Evolutionary conservation across 2,888 invertebrate genomes (phyloP), one percentile per base, ranked within the genome.

Genomic region (Isotomurus palustris): DNA sequence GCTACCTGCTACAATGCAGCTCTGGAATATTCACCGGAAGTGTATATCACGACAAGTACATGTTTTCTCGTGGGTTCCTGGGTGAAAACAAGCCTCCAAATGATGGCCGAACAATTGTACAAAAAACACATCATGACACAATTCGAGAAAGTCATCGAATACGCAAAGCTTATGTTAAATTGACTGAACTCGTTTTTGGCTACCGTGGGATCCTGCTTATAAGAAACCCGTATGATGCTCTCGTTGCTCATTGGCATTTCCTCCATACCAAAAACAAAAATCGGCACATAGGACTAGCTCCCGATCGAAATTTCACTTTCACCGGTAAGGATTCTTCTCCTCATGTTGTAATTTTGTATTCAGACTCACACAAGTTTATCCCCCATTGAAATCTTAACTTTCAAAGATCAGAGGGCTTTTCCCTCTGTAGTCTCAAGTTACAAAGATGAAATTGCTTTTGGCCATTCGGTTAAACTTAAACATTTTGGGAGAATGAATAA

Each of bases 151-250:
- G 35, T 60, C 58, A 28, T 29, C 44, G 22, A 40, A 47, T 24
- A 28, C 44, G 53, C 19, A 60, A 58, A 58, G 62, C 58, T 45
- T 66, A 58, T 36, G 51, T 61, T 21, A 66, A 68, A 57, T 41
- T 65, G 35, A 62, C 67, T 48, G 59, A 68, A 56, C 52, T 65
- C 48, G 56, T 68, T 49, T 70, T 70, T 60, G 62, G 68, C 54
- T 70, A 70, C 51, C 65, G 68, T 24, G 70, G 70, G 41, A 69
- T 75, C 43, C 69, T 75, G 17, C 65, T 75, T 28, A 61, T 74
- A 19, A 32, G 75, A 44, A 74, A 75, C 60, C 75, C 75, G 12
- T 74, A 73, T 61, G 72, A 74, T 29, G 74, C 75, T 60, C 69
- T 75, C 21, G 57, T 74, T 22, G 71, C 74, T 22, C 73, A 71